Base-by-base conservation (phyloP, 2,113 vertebrate species). In the Neolamprologus hecqui region DNA sequence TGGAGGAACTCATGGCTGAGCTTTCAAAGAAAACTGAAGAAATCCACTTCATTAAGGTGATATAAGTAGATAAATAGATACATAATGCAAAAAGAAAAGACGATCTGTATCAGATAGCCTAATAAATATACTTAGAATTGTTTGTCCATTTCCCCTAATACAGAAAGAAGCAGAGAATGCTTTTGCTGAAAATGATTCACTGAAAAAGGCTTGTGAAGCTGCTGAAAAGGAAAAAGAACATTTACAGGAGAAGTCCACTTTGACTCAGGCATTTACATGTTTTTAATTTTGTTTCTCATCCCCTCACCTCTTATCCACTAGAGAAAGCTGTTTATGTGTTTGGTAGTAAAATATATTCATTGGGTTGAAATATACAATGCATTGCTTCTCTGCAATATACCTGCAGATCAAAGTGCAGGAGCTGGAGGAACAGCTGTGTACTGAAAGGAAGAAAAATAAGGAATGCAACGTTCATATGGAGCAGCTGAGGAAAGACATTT, bases 331-430 rank as follows among this genome's bases (percentile, higher is more conserved):
- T 13, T 13, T 42, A 70, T 65, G 6, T n/a, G 3, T 58, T 88
- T 84, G 21, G 23, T 6, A 14, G 33, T 68, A 79, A 70, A 60
- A 60, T 14, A n/a, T 21, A 55, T 73, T 26, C 26, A 31, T 5
- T 73, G 33, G 14, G 47, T 11, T 42, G 42, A 28, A 35, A 5
- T 33, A 60, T 33, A 33, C 33, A 70, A 12, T 21, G 45, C 5
- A 14, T 28, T 26, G 31, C 35, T 55, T 84, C 17, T 17, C 7
- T 15, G 17, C 6, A 42, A 17, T 35, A 91, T 92, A 91, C 92
- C 19, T 8, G n/a, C 90, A 99, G 98, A 94, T 94, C 75, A 94
- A 97, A 95, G 79, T 97, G 63, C 83, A 92, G 86, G 91, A 96
- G 86, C 96, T 98, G 86, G 94, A 97, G 94, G 93, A 45, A 77